Evolutionary conservation across 1,140 invertebrate species (phyloP), one percentile per base, ranked within the genome.

Genomic region (Conus betulinus): DNA sequence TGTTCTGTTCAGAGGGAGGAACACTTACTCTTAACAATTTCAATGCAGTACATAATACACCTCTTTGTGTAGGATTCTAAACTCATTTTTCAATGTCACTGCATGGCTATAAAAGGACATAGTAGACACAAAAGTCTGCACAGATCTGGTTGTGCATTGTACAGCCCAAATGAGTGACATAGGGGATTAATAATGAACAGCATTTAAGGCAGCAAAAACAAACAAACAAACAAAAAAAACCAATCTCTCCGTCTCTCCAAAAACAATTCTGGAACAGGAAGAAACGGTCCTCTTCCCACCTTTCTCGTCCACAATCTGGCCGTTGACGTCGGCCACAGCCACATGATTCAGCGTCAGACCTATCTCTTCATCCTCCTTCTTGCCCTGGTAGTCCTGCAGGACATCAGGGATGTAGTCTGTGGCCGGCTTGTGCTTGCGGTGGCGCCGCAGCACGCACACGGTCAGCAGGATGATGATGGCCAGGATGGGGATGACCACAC

Each of bases 391-490:
- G 71, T 94, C 94, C 82, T 93, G 94, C 74, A 94, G 90, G 15
- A 94, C 92, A 86, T 94, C 94, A 11, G 94, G 94, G 60, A 94
- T 94, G 55, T 92, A 94, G 89, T 92, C 90, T 17, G 93, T 89
- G 57, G 90, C 92, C 7, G 91, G 92, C 27, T 91, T 93, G 87
- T 93, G 92, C 76, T 94, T 94, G 60, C 92, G 89, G 76, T 94
- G 94, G 11, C 93, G 91, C 17, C 92, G 89, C 25, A 94, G 91
- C 4, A 94, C 93, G 87, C 94, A 94, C 67, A 94, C 88, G 8
- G 94, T 90, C 39, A 94, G 90, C 20, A 95, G 89, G 17, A 90
- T 82, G 25, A 95, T 94, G 87, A 94, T 94, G 39, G 92, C 92
- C 23, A 94, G 89, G 57, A 94, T 94, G 17, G 94, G 94, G 13